Percentiles rank a stretch among this genome's conserved stretches.
Evolutionary conservation across 1,140 invertebrate genomes (phyloP).

Genomic region (Apis dorsata): DNA sequence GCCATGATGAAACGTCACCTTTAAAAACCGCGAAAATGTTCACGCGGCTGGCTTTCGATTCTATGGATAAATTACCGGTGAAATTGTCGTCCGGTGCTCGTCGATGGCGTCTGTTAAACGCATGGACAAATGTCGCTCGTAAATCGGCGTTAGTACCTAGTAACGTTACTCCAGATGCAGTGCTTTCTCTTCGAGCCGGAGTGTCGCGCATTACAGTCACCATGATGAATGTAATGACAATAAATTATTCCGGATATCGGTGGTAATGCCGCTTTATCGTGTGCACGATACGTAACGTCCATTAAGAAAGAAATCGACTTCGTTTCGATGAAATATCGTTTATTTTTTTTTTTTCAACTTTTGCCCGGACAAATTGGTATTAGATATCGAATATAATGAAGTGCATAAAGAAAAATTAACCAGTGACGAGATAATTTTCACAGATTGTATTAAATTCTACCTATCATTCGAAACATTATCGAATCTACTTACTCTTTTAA

Average conservation of each 20-base stretch:
- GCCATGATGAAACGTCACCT: background rate
- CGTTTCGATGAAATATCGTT: background rate
- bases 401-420: no score
- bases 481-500: no score
- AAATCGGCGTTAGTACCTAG: conserved; percentile 61
- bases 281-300: conserved; percentile 38
- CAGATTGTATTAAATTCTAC: no score
- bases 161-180: conserved; percentile 50
- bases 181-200: conserved; percentile 38
- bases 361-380: background rate
- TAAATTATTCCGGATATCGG: conserved; percentile 60
- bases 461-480: no score
- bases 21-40: background rate
- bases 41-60: background rate
- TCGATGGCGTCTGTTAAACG: conserved; percentile 51
- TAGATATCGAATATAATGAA: background rate
- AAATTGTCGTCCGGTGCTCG: conserved; percentile 40
- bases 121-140: conserved; percentile 51
- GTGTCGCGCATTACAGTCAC: conserved; percentile 57
- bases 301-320: conserved; percentile 51
- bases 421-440: no score
- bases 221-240: conserved; percentile 61
- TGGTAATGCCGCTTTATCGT: conserved; percentile 58
- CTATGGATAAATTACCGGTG: conserved; percentile 39
- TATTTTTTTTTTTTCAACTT: background rate